Base-by-base conservation (phyloP, 2,888 invertebrate species). In the Brachynemurus nebulosus region DNA sequence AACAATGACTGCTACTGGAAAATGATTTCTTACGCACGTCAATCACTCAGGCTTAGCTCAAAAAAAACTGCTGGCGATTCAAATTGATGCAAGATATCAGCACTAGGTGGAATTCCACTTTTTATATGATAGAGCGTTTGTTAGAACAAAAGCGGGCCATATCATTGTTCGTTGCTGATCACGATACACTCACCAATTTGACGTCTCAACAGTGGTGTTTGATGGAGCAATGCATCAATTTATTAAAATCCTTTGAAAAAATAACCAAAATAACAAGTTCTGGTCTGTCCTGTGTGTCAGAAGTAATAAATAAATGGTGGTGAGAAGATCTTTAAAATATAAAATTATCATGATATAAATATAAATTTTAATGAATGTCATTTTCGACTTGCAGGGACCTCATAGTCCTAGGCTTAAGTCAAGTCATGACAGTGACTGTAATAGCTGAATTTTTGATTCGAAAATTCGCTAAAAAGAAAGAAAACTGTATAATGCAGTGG, bases 1-100 rank as follows among this genome's bases (percentile, higher is more conserved):
- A 42, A 45, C 47, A 6, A 44, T 48, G 45, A 42, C 46, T 23
- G 42, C 45, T 21, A 40, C 42, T 42, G 45, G 42, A 20, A 46
- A 58, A 47, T 51, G 55, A 3, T 40, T 59, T n/a, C 57, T 57
- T 18, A 55, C 54, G 2, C 57, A 59, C 47, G 59, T 54, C 48
- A 53, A 54, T 41, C 48, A 52, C 44, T 53, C 50, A 33, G 46
- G 48, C 27, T 44, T 45, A 44, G 50, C 50, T 37, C 52, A 53
- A 49, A 47, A 53, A 46, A 51, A 54, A 44, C 40, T 52, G 23
- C 27, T 34, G 19, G 18, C 23, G 4, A 51, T 52, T 47, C 52
- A 48, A 46, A 54, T 47, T 54, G 42, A 45, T 53, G 27, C 50
- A 50, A 35, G 52, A 52, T 44, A 39, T 51, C 19, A 50, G 18